Evolutionary conservation across 2,888 invertebrate genomes (phyloP).

Genomic region (Xestia rhomboidea): DNA sequence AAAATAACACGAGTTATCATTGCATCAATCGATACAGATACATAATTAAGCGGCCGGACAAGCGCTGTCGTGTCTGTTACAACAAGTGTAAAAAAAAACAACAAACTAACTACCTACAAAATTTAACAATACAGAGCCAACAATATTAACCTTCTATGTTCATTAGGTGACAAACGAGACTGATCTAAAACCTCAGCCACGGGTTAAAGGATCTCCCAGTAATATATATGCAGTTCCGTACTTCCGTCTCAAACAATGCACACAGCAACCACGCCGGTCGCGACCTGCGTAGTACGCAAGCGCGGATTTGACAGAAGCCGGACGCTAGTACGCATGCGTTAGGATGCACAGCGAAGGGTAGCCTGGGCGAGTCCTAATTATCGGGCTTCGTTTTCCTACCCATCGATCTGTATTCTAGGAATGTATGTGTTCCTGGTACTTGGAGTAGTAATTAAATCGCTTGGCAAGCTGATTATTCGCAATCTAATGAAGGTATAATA

Average conservation of each 20-base stretch:
- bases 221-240: conserved; percentile 42
- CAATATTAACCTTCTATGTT: conserved; percentile 8
- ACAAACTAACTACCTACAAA: not conserved
- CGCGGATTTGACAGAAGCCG: conserved; percentile 52
- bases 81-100: conserved; percentile 3
- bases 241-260: conserved; percentile 49
- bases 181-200: conserved; percentile 1
- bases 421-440: conserved; percentile 9
- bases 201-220: conserved; percentile 36
- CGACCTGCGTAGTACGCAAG: conserved; percentile 42
- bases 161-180: not conserved
- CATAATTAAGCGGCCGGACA: conserved; percentile 3
- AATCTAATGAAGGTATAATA: not conserved
- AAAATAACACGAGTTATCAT: conserved; percentile 1
- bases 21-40: conserved; percentile 16
- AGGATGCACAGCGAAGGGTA: conserved; percentile 36
- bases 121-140: not conserved
- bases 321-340: conserved; percentile 37
- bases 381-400: conserved; percentile 12
- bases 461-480: conserved; percentile 7
- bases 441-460: not conserved
- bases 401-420: conserved; percentile 40
- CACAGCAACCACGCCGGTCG: conserved; percentile 35
- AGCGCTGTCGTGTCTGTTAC: not conserved
- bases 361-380: conserved; percentile 51